Evolutionary conservation across 2,888 invertebrate species (phyloP), one percentile per base, ranked within the genome.

Genomic region (Mystacides longicornis): DNA sequence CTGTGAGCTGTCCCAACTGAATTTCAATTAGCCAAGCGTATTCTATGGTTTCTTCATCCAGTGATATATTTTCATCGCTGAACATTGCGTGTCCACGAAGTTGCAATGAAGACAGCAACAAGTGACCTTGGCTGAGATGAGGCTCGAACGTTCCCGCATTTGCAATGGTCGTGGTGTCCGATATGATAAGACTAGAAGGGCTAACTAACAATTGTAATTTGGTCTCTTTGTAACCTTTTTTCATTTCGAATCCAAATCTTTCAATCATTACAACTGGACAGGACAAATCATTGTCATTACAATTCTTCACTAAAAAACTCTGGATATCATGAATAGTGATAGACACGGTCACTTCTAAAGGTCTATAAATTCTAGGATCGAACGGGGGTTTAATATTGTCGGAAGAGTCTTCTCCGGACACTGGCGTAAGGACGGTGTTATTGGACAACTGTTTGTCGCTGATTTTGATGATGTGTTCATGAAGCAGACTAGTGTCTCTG

Each of bases 21-120:
- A 95, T 81, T 71, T 99, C 98, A 64, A 98, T 84, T 64, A 97
- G 78, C 99, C 99, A 99, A 0, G 90, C 93, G 69, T 99, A 99
- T 69, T 99, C 99, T 18, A 98, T 73, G 0, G 97, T 96, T 65
- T 97, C 97, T 69, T 94, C 89, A 65, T 95, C 93, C 19, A 96
- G 77, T 7, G 86, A 84, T 60, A 94, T 81, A 53, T 93, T 94
- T 54, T 91, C 85, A 66, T 92, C 92, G 63, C 97, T 97, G 68
- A 98, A 99, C 86, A 95, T 91, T 0, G 94, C 95, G 69, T 96
- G 94, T 0, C 97, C 98, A 63, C 98, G 82, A 65, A 94, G 81
- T 70, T 93, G 91, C 48, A 92, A 78, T 0, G 91, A 90, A 1
- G 92, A 91, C 3, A 93, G 73, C 77, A 92, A 83, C 55, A 93